These are phyloP conservation scores for Apocrypta bakeri DNA, from an alignment of 1,140 invertebrate genomes.

Conservation along the genomic window DNA sequence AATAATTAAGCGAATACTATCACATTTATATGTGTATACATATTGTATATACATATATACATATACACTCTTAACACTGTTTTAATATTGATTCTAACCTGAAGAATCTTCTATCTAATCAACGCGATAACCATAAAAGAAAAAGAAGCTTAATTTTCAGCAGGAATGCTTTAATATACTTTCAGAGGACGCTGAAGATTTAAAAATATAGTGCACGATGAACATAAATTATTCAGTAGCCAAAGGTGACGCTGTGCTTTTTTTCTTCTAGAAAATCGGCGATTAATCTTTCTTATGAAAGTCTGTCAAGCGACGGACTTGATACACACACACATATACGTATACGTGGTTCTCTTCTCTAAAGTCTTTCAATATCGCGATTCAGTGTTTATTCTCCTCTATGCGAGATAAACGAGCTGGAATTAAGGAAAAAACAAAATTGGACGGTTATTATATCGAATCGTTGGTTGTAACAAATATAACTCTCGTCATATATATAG, in stretches of 20 bases:
- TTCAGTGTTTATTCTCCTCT: background rate
- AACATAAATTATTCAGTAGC: slow-evolving; percentile 40
- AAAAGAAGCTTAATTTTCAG: background rate
- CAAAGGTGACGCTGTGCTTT: background rate
- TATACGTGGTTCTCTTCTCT: background rate
- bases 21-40: no score
- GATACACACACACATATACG: background rate
- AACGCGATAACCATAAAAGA: no score
- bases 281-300: slow-evolving; percentile 36
- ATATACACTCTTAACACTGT: no score
- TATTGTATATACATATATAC: no score
- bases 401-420: background rate
- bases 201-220: background rate
- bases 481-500: no score
- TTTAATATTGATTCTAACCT: no score
- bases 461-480: no score
- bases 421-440: background rate
- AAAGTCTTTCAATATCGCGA: slow-evolving; percentile 14
- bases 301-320: slow-evolving; percentile 6
- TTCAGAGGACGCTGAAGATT: background rate
- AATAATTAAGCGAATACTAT: no score
- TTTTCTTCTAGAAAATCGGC: slow-evolving; percentile 28
- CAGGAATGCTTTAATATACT: slow-evolving; percentile 32
- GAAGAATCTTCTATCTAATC: no score
- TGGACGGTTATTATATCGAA: no score